A percentile compares a stretch with the other conserved stretches of the same genome.
Evolutionary conservation across 2,797 vertebrate species (phyloP).

Genomic region (Alauda arvensis): DNA sequence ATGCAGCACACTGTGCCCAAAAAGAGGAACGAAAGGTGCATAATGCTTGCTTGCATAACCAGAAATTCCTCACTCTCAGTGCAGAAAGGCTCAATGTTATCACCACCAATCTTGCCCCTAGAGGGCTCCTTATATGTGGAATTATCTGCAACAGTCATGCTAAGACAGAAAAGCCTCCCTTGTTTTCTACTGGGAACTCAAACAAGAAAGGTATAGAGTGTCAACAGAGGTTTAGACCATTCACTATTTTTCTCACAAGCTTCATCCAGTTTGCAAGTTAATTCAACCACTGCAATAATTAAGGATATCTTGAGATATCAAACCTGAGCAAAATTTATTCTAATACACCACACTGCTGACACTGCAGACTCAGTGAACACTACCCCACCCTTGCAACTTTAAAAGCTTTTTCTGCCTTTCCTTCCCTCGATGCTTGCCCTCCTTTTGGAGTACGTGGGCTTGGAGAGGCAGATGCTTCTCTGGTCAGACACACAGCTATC

Average conservation of each 20-base stretch:
- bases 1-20: not conserved
- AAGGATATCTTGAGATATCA: not conserved
- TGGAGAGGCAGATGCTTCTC: not conserved
- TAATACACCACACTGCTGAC: too few species aligned
- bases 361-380: not conserved
- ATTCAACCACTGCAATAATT: not conserved
- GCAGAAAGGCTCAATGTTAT: not conserved
- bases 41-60: not conserved
- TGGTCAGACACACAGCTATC: not conserved
- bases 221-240: not conserved
- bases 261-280: not conserved
- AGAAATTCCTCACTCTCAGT: not conserved
- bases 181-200: not conserved
- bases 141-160: not conserved
- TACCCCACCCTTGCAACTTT: not conserved
- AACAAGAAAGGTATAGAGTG: not conserved
- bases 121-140: not conserved
- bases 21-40: not conserved
- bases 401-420: not conserved
- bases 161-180: not conserved
- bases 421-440: not conserved
- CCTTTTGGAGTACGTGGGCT: not conserved
- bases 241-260: not conserved
- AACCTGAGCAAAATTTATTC: not conserved
- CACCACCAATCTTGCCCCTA: fast-evolving